Conservation (phyloP, 1,140 invertebrate genomes). For the Bombus cullumanus region DNA sequence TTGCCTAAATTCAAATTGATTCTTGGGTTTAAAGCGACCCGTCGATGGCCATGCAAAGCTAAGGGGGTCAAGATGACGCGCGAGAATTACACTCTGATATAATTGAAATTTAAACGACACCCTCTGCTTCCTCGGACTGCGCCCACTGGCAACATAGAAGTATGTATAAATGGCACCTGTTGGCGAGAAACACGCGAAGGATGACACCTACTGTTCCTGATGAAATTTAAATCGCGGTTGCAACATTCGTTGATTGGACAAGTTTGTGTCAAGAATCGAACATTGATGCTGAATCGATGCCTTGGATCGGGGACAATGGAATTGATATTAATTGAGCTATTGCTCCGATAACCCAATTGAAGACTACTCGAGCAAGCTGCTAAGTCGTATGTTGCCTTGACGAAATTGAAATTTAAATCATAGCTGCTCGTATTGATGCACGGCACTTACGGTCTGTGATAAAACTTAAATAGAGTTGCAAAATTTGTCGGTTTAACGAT, state of each 20-base stretch:
- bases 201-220: conserved; percentile 21
- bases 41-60: background rate
- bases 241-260: background rate
- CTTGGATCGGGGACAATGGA: background rate
- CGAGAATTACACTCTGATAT: background rate
- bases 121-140: background rate
- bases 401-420: conserved; percentile 11
- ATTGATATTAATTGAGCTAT: conserved; percentile 16
- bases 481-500: background rate
- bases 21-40: background rate
- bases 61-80: background rate
- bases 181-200: background rate
- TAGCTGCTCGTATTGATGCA: background rate
- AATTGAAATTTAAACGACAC: conserved; percentile 20
- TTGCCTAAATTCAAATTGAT: background rate
- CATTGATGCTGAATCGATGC: conserved; percentile 3
- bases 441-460: background rate
- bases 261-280: background rate
- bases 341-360: conserved; percentile 14
- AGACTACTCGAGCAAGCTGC: background rate
- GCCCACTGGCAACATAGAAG: background rate
- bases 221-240: conserved; percentile 13
- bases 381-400: background rate
- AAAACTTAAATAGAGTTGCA: background rate
- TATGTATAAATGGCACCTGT: conserved; percentile 37